A percentile compares a stretch with the other conserved stretches of the same genome.
These are phyloP conservation scores for Cryptocheilus praepositus DNA, from an alignment of 2,888 invertebrate species.

Conservation along the genomic window DNA sequence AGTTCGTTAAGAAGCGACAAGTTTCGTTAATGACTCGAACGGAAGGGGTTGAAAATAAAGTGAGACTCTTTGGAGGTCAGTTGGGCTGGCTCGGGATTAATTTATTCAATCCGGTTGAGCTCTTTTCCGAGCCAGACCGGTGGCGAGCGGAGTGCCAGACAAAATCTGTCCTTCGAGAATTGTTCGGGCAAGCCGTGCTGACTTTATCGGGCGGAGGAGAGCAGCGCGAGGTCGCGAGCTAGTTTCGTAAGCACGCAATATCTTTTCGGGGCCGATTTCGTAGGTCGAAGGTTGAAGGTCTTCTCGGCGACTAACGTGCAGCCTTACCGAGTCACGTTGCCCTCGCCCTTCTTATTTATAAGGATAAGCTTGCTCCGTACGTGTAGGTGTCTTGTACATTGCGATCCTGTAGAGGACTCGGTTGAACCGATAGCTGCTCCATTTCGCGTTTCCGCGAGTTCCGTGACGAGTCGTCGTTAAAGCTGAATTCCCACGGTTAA, in stretches of 20 bases:
- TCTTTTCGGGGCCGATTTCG: constrained; percentile 43
- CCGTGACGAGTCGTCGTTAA: constrained; percentile 56
- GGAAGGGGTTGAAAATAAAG: neutral
- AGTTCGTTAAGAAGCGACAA: too few species aligned
- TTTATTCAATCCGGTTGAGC: constrained; percentile 32
- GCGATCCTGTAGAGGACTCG: neutral
- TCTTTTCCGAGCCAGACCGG: constrained; percentile 14
- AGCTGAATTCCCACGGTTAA: constrained; percentile 45
- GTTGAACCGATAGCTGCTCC: too few species aligned
- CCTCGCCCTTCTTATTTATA: constrained; percentile 32
- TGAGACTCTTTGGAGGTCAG: constrained; percentile 7
- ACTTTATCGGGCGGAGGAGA: constrained; percentile 16
- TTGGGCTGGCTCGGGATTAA: constrained; percentile 30
- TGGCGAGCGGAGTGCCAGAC: constrained; percentile 23
- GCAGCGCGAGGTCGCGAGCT: constrained; percentile 35
- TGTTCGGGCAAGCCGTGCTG: neutral
- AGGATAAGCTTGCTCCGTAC: constrained; percentile 16
- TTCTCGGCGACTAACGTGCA: constrained; percentile 15
- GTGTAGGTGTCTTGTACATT: constrained; percentile 7
- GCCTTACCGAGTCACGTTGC: constrained; percentile 24
- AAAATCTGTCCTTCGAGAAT: constrained; percentile 53
- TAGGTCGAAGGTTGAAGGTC: constrained; percentile 62
- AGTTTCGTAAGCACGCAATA: constrained; percentile 53
- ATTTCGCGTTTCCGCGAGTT: constrained; percentile 41
- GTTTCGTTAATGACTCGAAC: neutral